Conservation (phyloP, 1,140 invertebrate genomes). For the Asobara japonica region DNA sequence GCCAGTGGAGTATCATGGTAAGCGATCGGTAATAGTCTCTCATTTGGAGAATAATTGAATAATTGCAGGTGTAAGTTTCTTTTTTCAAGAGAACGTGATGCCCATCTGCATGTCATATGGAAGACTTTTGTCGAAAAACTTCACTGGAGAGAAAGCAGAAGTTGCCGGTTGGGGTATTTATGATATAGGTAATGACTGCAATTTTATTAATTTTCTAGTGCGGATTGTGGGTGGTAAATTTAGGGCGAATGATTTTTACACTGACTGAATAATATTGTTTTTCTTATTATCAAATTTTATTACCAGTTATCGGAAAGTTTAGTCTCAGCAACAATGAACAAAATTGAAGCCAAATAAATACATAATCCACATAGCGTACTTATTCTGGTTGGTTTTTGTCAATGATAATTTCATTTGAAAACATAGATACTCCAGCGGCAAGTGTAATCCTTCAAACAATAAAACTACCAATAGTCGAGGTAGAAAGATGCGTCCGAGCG, state of each 20-base stretch:
- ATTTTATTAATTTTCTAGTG: too few species aligned
- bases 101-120: constrained; percentile 70
- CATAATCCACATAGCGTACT: too few species aligned
- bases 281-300: too few species aligned
- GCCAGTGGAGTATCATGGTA: constrained; percentile 67
- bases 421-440: constrained; percentile 42
- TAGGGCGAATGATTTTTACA: too few species aligned
- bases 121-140: constrained; percentile 47
- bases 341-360: too few species aligned
- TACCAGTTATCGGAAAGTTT: too few species aligned
- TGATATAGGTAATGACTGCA: constrained; percentile 47
- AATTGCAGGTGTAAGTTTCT: not conserved
- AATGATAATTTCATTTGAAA: not conserved
- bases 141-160: constrained; percentile 60
- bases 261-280: too few species aligned
- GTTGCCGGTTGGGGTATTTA: constrained; percentile 70
- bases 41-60: not conserved
- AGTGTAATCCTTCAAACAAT: constrained; percentile 59
- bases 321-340: too few species aligned
- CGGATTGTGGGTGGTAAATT: too few species aligned
- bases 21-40: constrained; percentile 27
- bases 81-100: constrained; percentile 62
- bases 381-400: too few species aligned
- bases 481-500: constrained; percentile 53
- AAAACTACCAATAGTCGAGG: constrained; percentile 62